Conservation (phyloP, 2,888 invertebrate genomes). For the Erebia palarica region DNA sequence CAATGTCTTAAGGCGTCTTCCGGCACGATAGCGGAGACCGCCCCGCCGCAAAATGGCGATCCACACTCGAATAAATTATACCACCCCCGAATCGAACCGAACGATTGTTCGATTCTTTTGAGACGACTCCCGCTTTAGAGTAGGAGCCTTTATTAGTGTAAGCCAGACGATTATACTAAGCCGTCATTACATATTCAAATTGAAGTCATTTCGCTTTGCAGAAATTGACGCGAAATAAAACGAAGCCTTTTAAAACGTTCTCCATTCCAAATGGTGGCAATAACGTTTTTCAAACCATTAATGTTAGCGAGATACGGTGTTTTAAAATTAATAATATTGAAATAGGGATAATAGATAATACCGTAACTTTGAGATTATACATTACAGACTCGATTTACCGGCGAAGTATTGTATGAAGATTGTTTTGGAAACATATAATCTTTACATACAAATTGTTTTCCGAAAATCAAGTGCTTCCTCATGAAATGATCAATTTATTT, state of each 20-base stretch:
- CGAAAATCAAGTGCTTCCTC: too few relatives aligned
- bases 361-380: not conserved
- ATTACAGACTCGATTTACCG: too few relatives aligned
- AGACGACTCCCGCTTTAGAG: constrained; percentile 75
- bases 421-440: not conserved
- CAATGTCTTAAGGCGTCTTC: constrained; percentile 81
- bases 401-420: too few relatives aligned
- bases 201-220: constrained; percentile 79
- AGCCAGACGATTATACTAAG: constrained; percentile 82
- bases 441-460: too few relatives aligned
- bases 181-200: constrained; percentile 82
- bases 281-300: constrained; percentile 59
- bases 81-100: constrained; percentile 72
- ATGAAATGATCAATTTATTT: too few relatives aligned
- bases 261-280: constrained; percentile 61
- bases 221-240: constrained; percentile 82
- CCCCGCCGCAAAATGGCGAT: constrained; percentile 80
- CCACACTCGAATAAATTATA: constrained; percentile 82
- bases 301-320: constrained; percentile 39
- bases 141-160: constrained; percentile 81
- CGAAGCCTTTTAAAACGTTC: constrained; percentile 71
- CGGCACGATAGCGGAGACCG: constrained; percentile 70
- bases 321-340: not conserved
- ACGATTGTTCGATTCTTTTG: constrained; percentile 81
- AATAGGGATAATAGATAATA: not conserved